Conservation (phyloP, 2,113 vertebrate genomes). For the Elephas maximus region DNA sequence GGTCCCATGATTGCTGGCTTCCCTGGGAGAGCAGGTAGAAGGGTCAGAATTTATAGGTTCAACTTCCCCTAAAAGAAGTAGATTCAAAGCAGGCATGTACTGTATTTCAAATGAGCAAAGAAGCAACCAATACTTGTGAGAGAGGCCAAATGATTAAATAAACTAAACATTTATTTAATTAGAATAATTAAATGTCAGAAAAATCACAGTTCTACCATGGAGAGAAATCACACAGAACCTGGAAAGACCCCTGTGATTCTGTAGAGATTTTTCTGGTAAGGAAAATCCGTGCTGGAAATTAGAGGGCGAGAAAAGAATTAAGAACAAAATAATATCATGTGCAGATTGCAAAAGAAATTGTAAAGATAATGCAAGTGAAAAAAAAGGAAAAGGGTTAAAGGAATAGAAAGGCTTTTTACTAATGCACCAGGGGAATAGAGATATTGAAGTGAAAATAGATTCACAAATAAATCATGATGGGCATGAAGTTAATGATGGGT, state of each 20-base stretch:
- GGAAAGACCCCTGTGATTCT: neutral
- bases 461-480: constrained; percentile 22
- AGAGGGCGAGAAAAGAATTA: neutral
- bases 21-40: neutral
- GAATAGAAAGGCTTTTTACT: neutral
- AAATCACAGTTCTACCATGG: neutral
- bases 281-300: neutral
- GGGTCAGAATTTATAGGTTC: neutral
- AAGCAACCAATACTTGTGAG: accelerated
- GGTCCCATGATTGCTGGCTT: neutral
- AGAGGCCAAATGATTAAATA: neutral
- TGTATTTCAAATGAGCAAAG: neutral
- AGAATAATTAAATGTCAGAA: neutral
- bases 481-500: neutral
- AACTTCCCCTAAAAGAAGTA: neutral
- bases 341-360: neutral
- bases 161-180: neutral
- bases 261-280: neutral
- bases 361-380: neutral
- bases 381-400: neutral
- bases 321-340: neutral
- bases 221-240: neutral
- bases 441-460: neutral
- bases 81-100: neutral
- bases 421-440: neutral